Conservation (phyloP, 2,113 vertebrate genomes). For the Heliornis fulica region DNA sequence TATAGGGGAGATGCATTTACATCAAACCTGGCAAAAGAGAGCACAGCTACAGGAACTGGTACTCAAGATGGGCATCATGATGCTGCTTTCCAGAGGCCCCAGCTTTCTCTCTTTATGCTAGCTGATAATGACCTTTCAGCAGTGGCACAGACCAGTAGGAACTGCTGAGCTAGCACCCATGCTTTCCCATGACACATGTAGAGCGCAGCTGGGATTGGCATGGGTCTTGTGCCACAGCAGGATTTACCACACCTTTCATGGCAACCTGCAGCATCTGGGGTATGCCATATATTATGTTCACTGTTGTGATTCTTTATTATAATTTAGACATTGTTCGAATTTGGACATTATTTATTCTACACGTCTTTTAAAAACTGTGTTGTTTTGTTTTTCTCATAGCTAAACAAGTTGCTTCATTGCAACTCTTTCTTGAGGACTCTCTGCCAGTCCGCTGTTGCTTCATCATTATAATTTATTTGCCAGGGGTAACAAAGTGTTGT, state of each 20-base stretch:
- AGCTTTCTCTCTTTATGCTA: neutral
- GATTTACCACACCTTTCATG: neutral
- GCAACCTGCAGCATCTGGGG: neutral
- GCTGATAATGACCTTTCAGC: neutral
- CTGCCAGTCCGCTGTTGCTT: neutral
- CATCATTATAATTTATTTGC: neutral
- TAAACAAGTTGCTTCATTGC: neutral
- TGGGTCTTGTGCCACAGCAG: neutral
- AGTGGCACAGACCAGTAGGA: neutral
- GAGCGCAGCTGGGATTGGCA: neutral
- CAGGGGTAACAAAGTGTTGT: neutral
- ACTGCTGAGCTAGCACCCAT: neutral
- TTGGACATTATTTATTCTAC: neutral
- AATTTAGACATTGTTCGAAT: too few relatives aligned
- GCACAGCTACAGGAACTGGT: neutral
- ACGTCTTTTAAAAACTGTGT: neutral
- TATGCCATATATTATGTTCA: neutral
- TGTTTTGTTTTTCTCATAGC: neutral
- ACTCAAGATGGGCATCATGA: accelerated
- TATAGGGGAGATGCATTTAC: neutral
- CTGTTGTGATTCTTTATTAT: neutral
- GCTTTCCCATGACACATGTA: accelerated
- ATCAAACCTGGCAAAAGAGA: neutral
- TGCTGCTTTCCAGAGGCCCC: neutral
- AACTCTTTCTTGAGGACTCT: neutral